Base-by-base conservation (phyloP, 2,797 vertebrate species). In the Pelodytes ibericus region DNA sequence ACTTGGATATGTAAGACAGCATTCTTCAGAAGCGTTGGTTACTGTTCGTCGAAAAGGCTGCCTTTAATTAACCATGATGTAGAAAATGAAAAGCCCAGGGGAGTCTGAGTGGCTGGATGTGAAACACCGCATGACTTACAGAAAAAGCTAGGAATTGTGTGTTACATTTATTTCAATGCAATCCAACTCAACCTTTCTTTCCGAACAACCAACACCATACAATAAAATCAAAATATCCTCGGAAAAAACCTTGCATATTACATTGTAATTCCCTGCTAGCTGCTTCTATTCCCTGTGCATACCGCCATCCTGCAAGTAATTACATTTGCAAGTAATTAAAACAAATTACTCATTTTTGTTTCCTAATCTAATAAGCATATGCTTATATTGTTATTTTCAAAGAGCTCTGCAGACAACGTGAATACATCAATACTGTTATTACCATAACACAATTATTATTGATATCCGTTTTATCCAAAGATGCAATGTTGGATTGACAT, bases 341-440 rank as follows among this genome's bases (percentile, higher is more conserved):
- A 73, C 71, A 79, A 78, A 79, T 79, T 44, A 79, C 71, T 62
- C 66, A 63, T 56, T 68, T 79, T 73, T 73, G 63, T 69, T 57
- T 73, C 63, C 64, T 79, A 79, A 79, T 79, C 58, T 73, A 79
- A 73, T 79, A 72, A 74, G 57, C 57, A 73, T 68, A 73, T 79
- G 77, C 71, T 79, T 62, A 57, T 78, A 73, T 68, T 36, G 44
- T 78, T 73, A 62, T 69, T 33, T 73, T 68, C 58, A 57, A 69
- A 79, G 58, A 69, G 64, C 76, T 68, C 41, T 67, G 64, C 51
- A 79, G 77, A 74, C 71, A 79, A 79, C 71, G 74, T 74, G 77
- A 68, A 62, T 73, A 69, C 77, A 69, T 79, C 77, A 79, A 74
- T 73, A 57, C 47, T 10, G 47, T 69, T 69, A 69, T 69, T 79